phyloP scores from a whole-genome alignment of 2,797 vertebrate species.

The Manis pentadactyla region DNA sequence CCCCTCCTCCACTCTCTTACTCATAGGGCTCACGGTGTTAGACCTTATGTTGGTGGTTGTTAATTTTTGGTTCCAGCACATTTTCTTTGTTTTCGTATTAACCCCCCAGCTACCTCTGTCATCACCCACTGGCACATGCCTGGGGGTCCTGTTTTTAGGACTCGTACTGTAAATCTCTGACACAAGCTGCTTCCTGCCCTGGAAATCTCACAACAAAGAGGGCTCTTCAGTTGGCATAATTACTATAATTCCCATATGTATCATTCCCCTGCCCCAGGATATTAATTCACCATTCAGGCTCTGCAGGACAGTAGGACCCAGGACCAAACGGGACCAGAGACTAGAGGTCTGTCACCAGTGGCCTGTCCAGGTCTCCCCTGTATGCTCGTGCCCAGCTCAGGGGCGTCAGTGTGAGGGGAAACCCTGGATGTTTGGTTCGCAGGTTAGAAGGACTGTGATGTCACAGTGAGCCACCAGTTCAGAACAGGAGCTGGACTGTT shows the following conservation, averaged over 20 bases:
- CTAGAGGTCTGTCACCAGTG: neutral
- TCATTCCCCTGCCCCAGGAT: neutral
- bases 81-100: constrained; percentile 71
- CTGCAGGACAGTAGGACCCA: neutral
- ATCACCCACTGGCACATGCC: constrained; percentile 53
- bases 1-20: neutral
- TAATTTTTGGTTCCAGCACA: constrained; percentile 23
- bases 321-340: neutral
- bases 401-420: neutral
- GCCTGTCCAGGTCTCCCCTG: neutral
- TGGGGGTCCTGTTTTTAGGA: constrained; percentile 74
- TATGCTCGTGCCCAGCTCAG: neutral
- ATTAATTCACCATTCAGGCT: neutral
- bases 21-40: neutral
- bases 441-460: neutral
- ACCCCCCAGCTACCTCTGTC: constrained; percentile 60
- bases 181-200: constrained; percentile 67
- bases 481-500: neutral
- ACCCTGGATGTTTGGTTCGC: neutral
- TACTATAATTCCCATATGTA: constrained; percentile 44
- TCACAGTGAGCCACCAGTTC: neutral
- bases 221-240: constrained; percentile 44
- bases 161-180: constrained; percentile 71
- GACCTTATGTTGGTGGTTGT: constrained; percentile 42
- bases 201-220: constrained; percentile 64